Evolutionary conservation across 2,113 vertebrate species (phyloP), one percentile per base, ranked within the genome.

Genomic region (Aegotheles bennettii): DNA sequence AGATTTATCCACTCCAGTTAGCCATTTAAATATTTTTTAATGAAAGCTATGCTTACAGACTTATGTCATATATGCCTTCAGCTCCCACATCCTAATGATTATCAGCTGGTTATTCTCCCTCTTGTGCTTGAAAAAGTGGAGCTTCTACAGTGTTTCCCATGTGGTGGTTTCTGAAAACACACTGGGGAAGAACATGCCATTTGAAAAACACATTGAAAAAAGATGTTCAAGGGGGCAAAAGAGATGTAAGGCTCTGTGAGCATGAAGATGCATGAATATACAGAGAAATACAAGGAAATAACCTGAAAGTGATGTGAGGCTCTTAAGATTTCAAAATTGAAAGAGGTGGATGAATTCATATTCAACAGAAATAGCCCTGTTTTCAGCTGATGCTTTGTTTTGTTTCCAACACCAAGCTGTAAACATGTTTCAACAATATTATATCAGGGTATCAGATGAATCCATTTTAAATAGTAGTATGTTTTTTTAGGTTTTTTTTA

Each of bases 71-170:
- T 35, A 57, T 61, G 64, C 78, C 74, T 82, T 93, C 91, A 76
- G 78, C 54, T 91, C 63, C 70, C 71, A 85, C 59, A 90, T 85
- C 47, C 78, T 97, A 95, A 94, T 91, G 87, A 95, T 83, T 93
- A 85, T 95, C 90, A 96, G 67, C 74, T 97, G 94, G 26, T 79
- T 87, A 56, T 75, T 95, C 91, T 91, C 73, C 63, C 50, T 79
- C 87, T 85, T 50, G 24, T 33, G 36, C 70, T 93, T 20, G 13
- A 73, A 89, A 91, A 95, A 73, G 25, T 50, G 36, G 81, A 76
- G 74, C 45, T 91, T 93, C 45, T 76, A 12, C 48, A 87, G 43
- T 0, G 2, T 79, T 94, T 89, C 78, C 84, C 50, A 79, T 31
- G 31, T 56, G 73, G 25, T 61, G 36, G 45, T 87, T 91, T 95